A percentile compares a stretch with the other conserved stretches of the same genome.
Conservation (phyloP, 2,888 invertebrate species). For the Alloplasta piceator region DNA sequence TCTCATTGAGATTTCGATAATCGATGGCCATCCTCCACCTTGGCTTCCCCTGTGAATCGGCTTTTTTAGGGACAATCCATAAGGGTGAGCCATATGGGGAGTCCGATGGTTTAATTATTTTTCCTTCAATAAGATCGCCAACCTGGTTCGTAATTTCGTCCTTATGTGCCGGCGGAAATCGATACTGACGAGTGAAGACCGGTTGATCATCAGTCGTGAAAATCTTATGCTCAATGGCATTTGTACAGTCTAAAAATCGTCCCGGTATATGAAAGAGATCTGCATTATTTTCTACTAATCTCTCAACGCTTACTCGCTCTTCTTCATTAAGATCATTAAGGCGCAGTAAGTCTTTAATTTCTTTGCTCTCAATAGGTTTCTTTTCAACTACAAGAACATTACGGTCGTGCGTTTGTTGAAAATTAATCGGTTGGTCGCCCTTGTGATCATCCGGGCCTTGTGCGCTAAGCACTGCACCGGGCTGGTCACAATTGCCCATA, state of each 20-base stretch:
- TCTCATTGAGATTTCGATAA: too few species aligned
- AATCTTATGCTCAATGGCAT: constrained; percentile 18
- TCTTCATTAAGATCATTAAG: constrained; percentile 10
- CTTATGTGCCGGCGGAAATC: constrained; percentile 25
- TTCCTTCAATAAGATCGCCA: too few species aligned
- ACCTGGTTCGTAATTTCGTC: constrained; percentile 25
- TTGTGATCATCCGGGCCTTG: too few species aligned
- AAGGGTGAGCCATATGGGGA: too few species aligned
- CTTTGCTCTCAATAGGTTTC: not conserved
- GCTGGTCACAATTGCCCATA: too few species aligned
- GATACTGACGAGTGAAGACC: constrained; percentile 26
- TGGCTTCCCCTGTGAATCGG: too few species aligned
- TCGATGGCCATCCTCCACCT: too few species aligned
- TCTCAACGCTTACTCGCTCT: not conserved
- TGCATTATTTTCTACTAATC: not conserved
- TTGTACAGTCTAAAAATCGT: not conserved
- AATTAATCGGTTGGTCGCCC: too few species aligned
- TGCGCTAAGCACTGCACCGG: too few species aligned
- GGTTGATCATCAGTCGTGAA: constrained; percentile 32
- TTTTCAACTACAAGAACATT: not conserved
- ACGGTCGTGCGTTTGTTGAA: not conserved
- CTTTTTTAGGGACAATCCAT: too few species aligned
- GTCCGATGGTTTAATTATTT: too few species aligned
- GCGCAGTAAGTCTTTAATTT: not conserved
- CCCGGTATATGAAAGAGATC: constrained; percentile 23